phyloP scores from a whole-genome alignment of 2,113 vertebrate genomes.

The Lamprologus sp. region DNA sequence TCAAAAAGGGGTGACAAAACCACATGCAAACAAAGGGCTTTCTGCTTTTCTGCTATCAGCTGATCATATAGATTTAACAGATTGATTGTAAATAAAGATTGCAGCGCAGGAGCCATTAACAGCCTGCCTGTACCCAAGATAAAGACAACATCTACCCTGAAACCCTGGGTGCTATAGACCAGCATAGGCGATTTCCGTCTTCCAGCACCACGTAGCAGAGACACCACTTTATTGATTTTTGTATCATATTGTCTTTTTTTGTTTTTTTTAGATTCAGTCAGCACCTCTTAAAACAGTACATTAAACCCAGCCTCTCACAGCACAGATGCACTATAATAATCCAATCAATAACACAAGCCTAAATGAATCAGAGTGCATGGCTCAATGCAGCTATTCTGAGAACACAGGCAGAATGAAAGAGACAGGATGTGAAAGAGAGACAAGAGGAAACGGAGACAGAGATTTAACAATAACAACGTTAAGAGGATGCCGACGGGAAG shows the following conservation, averaged over 20 bases:
- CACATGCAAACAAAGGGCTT: neutral
- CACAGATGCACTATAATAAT: slow-evolving; percentile 49
- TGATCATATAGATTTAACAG: neutral
- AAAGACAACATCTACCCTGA: neutral
- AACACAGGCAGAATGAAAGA: slow-evolving; percentile 2
- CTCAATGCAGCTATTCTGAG: slow-evolving; percentile 50
- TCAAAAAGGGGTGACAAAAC: neutral
- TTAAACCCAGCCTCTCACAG: slow-evolving; percentile 32
- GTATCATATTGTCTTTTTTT: slow-evolving; percentile 1
- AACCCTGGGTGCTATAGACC: neutral
- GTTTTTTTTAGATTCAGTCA: neutral
- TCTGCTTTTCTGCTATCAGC: neutral
- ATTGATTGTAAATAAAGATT: neutral
- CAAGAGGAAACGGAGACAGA: neutral
- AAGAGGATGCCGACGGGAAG: slow-evolving; percentile 27
- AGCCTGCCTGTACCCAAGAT: neutral
- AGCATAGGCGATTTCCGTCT: slow-evolving; percentile 1
- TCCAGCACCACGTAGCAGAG: neutral
- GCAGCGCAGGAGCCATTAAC: neutral
- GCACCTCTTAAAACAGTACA: slow-evolving; percentile 21
- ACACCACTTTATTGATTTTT: slow-evolving; percentile 27
- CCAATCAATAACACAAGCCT: slow-evolving; percentile 57
- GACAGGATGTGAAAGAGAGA: slow-evolving; percentile 35
- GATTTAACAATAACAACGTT: slow-evolving; percentile 58
- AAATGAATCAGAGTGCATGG: slow-evolving; percentile 48